A percentile compares a stretch with the other conserved stretches of the same genome.
Evolutionary conservation across 1,140 invertebrate species (phyloP).

Genomic region (Drosophila repletoides): DNA sequence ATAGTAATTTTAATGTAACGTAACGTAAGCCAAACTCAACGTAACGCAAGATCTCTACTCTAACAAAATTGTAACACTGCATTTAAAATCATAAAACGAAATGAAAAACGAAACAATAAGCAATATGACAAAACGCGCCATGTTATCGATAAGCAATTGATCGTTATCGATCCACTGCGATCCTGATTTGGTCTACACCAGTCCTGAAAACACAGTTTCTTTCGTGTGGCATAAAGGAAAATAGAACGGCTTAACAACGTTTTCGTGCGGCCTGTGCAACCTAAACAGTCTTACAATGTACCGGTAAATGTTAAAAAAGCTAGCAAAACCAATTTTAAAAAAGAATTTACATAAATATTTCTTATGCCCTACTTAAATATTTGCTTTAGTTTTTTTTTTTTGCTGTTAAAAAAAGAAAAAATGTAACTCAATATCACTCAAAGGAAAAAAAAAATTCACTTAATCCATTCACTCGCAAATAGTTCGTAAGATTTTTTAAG

Average conservation of each 20-base stretch:
- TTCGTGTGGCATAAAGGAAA: constrained; percentile 52
- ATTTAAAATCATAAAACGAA: constrained; percentile 15
- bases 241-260: constrained; percentile 73
- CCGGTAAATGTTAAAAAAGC: constrained; percentile 67
- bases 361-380: constrained; percentile 1
- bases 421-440: background rate
- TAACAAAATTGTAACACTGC: constrained; percentile 33
- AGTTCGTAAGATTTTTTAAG: constrained; percentile 17
- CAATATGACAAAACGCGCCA: constrained; percentile 21
- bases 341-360: constrained; percentile 3
- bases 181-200: constrained; percentile 8
- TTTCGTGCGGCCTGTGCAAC: constrained; percentile 76
- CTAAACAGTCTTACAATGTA: constrained; percentile 77
- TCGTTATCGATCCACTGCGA: constrained; percentile 1
- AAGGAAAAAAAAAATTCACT: too few species aligned
- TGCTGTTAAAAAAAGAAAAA: background rate
- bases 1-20: background rate
- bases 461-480: background rate
- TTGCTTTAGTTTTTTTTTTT: too few species aligned
- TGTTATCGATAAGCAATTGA: background rate
- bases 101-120: background rate
- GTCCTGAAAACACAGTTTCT: background rate
- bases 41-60: constrained; percentile 23
- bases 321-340: constrained; percentile 10
- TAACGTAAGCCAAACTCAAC: constrained; percentile 16